phyloP scores from a whole-genome alignment of 2,113 vertebrate species.

The Gymnogyps californianus region DNA sequence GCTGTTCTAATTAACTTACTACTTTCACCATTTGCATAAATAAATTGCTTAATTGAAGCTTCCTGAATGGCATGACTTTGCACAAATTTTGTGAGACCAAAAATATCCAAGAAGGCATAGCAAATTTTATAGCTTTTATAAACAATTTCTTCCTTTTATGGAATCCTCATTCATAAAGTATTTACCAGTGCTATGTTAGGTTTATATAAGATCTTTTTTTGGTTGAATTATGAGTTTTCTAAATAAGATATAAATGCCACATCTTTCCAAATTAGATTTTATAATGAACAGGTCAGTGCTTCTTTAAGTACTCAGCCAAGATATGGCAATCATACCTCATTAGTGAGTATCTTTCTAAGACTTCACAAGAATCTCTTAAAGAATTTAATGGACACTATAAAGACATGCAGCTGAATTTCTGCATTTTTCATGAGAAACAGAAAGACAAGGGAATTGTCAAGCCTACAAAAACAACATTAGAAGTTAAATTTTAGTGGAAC shows the following conservation, averaged over 20 bases:
- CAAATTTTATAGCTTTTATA: background rate
- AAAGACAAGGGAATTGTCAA: slow-evolving; percentile 39
- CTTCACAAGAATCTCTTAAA: slow-evolving; percentile 26
- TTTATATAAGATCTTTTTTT: background rate
- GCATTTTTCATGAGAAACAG: slow-evolving; percentile 56
- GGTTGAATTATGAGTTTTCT: background rate
- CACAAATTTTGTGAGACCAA: slow-evolving; percentile 17
- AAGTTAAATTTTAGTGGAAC: slow-evolving; percentile 43
- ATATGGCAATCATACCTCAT: slow-evolving; percentile 30
- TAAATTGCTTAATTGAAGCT: slow-evolving; percentile 47
- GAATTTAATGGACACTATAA: slow-evolving; percentile 58
- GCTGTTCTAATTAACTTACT: slow-evolving; percentile 61
- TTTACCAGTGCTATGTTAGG: background rate
- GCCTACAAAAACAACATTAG: slow-evolving; percentile 41
- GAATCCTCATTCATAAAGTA: background rate
- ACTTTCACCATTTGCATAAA: slow-evolving; percentile 56
- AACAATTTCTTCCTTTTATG: background rate
- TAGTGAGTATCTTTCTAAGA: slow-evolving; percentile 14
- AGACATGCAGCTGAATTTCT: slow-evolving; percentile 50
- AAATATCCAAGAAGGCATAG: background rate
- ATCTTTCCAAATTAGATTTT: slow-evolving; percentile 1
- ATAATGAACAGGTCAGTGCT: background rate
- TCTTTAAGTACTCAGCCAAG: background rate
- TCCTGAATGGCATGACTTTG: slow-evolving; percentile 26
- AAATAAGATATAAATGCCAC: background rate